phyloP scores from a whole-genome alignment of 2,113 vertebrate species.

The Hippocampus zosterae region DNA sequence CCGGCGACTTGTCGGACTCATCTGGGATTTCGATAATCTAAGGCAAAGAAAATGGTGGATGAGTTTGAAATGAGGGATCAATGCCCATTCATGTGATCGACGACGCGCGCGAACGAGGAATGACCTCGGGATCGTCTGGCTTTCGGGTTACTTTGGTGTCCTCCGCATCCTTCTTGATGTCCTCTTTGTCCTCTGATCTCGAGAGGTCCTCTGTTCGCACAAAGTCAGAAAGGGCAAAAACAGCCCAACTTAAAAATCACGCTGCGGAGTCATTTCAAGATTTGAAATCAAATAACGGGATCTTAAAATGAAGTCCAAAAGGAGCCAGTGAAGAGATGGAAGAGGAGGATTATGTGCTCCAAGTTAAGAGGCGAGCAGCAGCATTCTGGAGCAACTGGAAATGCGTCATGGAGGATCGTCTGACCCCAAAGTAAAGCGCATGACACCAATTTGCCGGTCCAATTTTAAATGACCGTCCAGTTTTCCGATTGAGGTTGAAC shows the following conservation, averaged over 20 bases:
- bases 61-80: neutral
- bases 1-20: constrained; percentile 67
- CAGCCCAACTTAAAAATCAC: too few species aligned
- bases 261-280: too few species aligned
- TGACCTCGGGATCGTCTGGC: constrained; percentile 52
- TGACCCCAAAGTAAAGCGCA: too few species aligned
- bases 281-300: too few species aligned
- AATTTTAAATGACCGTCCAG: too few species aligned
- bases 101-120: neutral
- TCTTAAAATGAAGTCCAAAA: too few species aligned
- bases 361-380: too few species aligned
- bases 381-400: too few species aligned
- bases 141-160: constrained; percentile 53
- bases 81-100: neutral
- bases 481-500: neutral
- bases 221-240: neutral
- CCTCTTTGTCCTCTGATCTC: constrained; percentile 63
- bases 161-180: constrained; percentile 58
- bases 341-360: too few species aligned
- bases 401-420: too few species aligned
- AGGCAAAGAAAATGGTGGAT: neutral
- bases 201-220: constrained; percentile 53
- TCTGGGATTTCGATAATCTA: constrained; percentile 78
- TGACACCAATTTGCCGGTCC: too few species aligned
- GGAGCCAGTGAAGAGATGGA: too few species aligned